Percentiles rank a stretch among this genome's conserved stretches.
These are phyloP conservation scores for Trichomalopsis sarcophagae DNA, from an alignment of 1,140 invertebrate species.

Conservation along the genomic window DNA sequence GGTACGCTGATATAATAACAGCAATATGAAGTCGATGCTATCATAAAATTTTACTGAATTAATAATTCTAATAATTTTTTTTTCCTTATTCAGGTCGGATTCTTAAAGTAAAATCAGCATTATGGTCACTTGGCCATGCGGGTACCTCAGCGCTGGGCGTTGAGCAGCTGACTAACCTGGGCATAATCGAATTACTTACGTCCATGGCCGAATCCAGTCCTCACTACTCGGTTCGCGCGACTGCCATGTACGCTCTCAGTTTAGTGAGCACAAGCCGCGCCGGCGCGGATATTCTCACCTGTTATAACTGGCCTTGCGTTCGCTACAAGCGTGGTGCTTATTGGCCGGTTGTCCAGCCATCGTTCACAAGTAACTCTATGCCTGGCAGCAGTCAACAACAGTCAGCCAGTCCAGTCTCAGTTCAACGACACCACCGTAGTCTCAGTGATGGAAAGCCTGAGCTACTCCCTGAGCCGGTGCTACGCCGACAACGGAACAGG, in stretches of 20 bases:
- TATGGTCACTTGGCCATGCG: constrained; percentile 93
- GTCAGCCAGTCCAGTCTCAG: constrained; percentile 67
- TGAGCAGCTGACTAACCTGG: constrained; percentile 80
- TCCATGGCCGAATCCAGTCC: constrained; percentile 84
- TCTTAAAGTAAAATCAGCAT: constrained; percentile 87
- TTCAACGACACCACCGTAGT: constrained; percentile 71
- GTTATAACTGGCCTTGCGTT: constrained; percentile 87
- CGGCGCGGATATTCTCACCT: constrained; percentile 85
- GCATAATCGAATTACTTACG: constrained; percentile 79
- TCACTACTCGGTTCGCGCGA: constrained; percentile 91
- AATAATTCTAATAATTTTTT: neutral
- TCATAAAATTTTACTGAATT: neutral
- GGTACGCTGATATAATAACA: neutral
- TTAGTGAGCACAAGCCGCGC: constrained; percentile 87
- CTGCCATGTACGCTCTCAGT: constrained; percentile 91
- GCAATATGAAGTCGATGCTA: neutral
- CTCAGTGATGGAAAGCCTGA: constrained; percentile 72
- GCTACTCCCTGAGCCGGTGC: constrained; percentile 64
- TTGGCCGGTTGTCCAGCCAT: constrained; percentile 84
- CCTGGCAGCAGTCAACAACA: constrained; percentile 58
- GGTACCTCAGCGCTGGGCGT: constrained; percentile 85
- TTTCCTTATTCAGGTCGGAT: constrained; percentile 70
- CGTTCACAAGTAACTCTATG: constrained; percentile 25
- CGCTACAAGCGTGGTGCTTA: constrained; percentile 86
- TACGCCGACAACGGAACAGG: constrained; percentile 68